Percentiles rank a stretch among this genome's conserved stretches.
Conservation (phyloP, 2,113 vertebrate species). For the Menura novaehollandiae region DNA sequence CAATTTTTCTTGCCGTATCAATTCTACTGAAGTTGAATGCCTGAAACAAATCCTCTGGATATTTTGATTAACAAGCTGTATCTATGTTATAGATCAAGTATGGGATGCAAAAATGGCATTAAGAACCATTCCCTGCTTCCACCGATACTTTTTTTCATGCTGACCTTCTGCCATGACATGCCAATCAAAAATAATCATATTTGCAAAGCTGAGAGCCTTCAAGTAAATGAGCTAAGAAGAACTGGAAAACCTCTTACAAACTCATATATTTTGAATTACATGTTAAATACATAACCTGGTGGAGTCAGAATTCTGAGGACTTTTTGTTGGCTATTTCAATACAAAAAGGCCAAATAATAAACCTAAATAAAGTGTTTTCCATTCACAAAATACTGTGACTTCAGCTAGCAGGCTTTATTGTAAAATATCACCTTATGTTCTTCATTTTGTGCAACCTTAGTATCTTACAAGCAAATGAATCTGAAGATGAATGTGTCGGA, state of each 20-base stretch:
- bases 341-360: neutral
- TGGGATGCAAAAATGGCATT: neutral
- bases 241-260: neutral
- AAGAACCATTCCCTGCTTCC: neutral
- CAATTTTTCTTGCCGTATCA: neutral
- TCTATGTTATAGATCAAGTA: neutral
- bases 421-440: neutral
- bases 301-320: neutral
- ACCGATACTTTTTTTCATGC: neutral
- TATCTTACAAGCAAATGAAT: neutral
- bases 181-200: neutral
- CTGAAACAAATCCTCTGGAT: neutral
- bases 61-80: neutral
- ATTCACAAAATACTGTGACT: neutral
- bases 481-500: neutral
- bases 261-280: neutral
- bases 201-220: neutral
- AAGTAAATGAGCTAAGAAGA: neutral
- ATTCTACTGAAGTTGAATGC: neutral
- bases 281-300: neutral
- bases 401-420: neutral
- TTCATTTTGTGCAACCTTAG: neutral
- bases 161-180: neutral
- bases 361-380: neutral
- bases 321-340: neutral